Evolutionary conservation across 2,888 invertebrate species (phyloP), one percentile per base, ranked within the genome.

Genomic region (Pherbina coryleti): DNA sequence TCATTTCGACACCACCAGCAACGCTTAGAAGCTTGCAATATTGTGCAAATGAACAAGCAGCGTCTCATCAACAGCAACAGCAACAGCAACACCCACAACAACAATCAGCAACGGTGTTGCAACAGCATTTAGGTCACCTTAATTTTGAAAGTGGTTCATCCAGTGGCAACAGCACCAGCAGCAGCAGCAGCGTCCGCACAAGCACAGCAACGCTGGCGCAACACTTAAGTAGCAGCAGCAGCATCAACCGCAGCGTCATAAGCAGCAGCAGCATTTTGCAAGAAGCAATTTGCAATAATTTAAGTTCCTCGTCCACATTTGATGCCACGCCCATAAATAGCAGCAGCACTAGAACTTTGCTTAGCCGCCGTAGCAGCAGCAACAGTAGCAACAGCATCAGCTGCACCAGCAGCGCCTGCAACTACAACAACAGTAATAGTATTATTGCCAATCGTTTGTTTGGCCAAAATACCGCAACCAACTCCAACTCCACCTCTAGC

Each of bases 101-200:
- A 49, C 75, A 76, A 57, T 55, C 57, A 83, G 82, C 86, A 82
- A 84, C 87, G 80, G 88, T 88, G 82, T 86, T 87, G 85, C 87
- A 87, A 84, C 87, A 87, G 81, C 89, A 88, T 88, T 88, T 89
- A 85, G 88, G 89, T 85, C 88, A 88, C 85, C 87, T 87, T 81
- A 86, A 87, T 87, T 88, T 83, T 82, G 86, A 85, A 85, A 85
- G 87, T 84, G 85, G 84, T 84, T 82, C 85, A 81, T 80, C 84
- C 82, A 79, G 81, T 82, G 69, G 75, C 62, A 75, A 57, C 71
- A 75, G 51, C 77, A 55, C 75, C 79, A 44, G 60, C 80, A 67
- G 75, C 73, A 71, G 67, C 73, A 51, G 75, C 78, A 57, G 67
- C 31, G 78, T 74, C 73, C 80, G 83, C 79, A 85, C 84, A 81